These are phyloP conservation scores for Hypothenemus hampei DNA, from an alignment of 1,140 invertebrate genomes.

Conservation along the genomic window DNA sequence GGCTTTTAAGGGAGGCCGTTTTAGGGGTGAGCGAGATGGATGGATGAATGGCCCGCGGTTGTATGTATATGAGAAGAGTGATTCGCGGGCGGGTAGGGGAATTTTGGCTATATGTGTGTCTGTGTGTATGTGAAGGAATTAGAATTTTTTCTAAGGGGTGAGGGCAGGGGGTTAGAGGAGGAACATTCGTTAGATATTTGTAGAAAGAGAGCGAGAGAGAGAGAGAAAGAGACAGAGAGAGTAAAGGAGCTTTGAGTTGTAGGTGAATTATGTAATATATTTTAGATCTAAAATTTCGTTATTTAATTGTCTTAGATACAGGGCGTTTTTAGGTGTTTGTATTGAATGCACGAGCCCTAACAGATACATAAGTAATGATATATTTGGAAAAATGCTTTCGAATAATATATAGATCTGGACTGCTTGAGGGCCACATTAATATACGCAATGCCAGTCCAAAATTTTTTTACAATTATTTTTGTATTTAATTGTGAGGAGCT, in stretches of 20 bases:
- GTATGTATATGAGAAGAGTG: slow-evolving; percentile 6
- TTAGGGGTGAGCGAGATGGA: background rate
- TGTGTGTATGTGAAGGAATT: slow-evolving; percentile 5
- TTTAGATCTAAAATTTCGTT: too few species aligned
- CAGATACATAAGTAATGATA: too few species aligned
- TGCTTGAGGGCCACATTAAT: too few species aligned
- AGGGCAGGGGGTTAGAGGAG: background rate
- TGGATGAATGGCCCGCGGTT: background rate
- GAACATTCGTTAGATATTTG: background rate
- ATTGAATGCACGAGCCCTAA: too few species aligned
- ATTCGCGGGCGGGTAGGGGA: slow-evolving; percentile 1
- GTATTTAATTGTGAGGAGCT: too few species aligned
- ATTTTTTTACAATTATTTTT: too few species aligned
- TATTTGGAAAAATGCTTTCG: too few species aligned
- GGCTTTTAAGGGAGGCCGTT: background rate
- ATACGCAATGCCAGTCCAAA: too few species aligned
- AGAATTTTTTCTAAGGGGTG: slow-evolving; percentile 7
- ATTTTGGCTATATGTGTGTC: background rate
- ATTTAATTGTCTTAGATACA: too few species aligned
- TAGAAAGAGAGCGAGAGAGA: background rate
- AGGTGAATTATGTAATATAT: too few species aligned
- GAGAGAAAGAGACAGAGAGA: background rate
- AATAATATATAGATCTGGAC: too few species aligned
- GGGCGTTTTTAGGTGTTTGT: too few species aligned
- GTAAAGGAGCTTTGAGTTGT: background rate